Base-by-base conservation (phyloP, 1,140 invertebrate species). In the Gryllus bimaculatus region DNA sequence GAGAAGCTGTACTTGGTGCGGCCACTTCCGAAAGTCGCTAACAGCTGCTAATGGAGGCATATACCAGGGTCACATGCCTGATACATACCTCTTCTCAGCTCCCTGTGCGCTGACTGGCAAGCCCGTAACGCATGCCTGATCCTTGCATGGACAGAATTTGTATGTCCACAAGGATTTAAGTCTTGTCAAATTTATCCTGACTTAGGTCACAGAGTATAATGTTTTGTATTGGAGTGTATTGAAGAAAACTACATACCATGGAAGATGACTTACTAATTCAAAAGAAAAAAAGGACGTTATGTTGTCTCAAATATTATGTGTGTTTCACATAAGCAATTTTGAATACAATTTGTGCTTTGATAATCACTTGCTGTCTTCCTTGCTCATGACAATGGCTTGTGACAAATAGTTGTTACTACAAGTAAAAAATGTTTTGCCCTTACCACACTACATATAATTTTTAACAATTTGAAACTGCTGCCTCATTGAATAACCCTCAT, bases 1-100 rank as follows among this genome's bases (percentile, higher is more conserved):
- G 95, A 97, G 87, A 97, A 97, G 87, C 88, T 97, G 26, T 97
- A 96, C 86, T 89, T 97, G 80, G 95, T 97, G 83, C 92, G 95
- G 82, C 92, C 95, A 79, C 88, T 96, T 85, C 94, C 94, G 18
- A 79, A 79, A 48, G 48, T 74, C 66, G 47, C 75, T 12, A 79
- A 77, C 75, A 79, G 79, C 54, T 79, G 79, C 76, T 79, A 79
- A 77, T 12, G 47, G 54, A 66, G 54, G 54, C 18, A 18, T 39
- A 1, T 39, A 39, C 10, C 10, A 66, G 54, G 54, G 54, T 10
- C 18, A 1, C 18, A 66, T 3, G 18, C 18, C 54, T 18, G 18
- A 66, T 66, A 13, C 10, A 66, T 13, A 66, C 18, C 74, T 47
- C 48, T 15, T 48, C 21, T 79, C 78, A 74, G 26, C 78, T 79